Conservation (phyloP, 1,140 invertebrate genomes). For the Micrasema longulum region DNA sequence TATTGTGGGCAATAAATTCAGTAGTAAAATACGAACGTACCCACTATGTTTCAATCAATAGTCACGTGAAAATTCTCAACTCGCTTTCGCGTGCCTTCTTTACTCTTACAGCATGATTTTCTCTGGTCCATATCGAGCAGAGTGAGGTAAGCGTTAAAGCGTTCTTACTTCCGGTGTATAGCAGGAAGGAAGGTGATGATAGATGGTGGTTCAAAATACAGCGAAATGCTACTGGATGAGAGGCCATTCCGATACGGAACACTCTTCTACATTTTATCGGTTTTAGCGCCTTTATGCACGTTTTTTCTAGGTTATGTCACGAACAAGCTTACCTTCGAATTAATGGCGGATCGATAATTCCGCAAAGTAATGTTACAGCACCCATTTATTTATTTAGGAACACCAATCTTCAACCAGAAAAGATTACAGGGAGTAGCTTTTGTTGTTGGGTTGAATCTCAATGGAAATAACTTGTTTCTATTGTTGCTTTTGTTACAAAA, state of each 20-base stretch:
- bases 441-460: too few species aligned
- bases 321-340: neutral
- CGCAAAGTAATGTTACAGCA: neutral
- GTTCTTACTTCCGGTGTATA: slow-evolving; percentile 1
- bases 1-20: too few species aligned
- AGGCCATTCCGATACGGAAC: slow-evolving; percentile 6
- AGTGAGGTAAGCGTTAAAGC: slow-evolving; percentile 7
- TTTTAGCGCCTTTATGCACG: slow-evolving; percentile 5
- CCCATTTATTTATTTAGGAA: slow-evolving; percentile 4
- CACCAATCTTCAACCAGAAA: neutral
- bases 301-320: slow-evolving; percentile 7
- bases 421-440: too few species aligned
- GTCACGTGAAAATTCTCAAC: too few species aligned
- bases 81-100: too few species aligned
- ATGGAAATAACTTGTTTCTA: too few species aligned
- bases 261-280: neutral
- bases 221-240: neutral
- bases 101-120: too few species aligned
- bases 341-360: slow-evolving; percentile 15
- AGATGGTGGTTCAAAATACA: neutral
- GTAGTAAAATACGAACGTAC: too few species aligned
- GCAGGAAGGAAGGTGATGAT: slow-evolving; percentile 33
- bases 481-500: too few species aligned
- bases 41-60: too few species aligned
- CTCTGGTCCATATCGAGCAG: neutral